Base-by-base conservation (phyloP, 2,888 invertebrate genomes). In the Megaustenia siamemsis region DNA sequence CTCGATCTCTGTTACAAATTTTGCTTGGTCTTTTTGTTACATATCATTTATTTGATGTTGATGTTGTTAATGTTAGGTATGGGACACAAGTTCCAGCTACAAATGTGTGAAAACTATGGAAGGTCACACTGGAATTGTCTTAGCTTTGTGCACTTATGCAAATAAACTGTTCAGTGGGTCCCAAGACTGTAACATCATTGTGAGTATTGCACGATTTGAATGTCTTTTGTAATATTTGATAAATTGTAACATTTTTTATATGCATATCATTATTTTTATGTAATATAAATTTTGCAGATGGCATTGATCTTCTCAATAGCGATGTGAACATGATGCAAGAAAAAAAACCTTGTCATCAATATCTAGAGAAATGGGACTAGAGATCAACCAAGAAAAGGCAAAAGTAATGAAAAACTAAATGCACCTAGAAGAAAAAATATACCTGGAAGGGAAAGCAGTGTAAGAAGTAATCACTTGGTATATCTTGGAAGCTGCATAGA, bases 81-180 rank as follows among this genome's bases (percentile, higher is more conserved):
- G 94, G 94, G 93, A 94, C 88, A 93, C 93, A 32, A 91, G 92
- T 43, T 90, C 92, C 56, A 92, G 90, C 43, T 94, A 93, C 88
- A 92, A 90, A 81, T 93, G 93, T 89, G 86, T 93, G 86, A 92
- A 92, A 87, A 94, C 94, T n/a, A 86, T 94, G 86, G 93, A 93
- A 79, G 93, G 93, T 40, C 94, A 94, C 87, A 88, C 90, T 21
- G 93, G 93, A 63, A 93, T 93, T 81, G 93, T 94, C 12, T 88
- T 94, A 80, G 93, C 93, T 18, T 88, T 94, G 63, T 92, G 93
- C 89, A 93, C 93, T 8, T 92, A 90, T 88, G 93, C 93, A 24
- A 93, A 93, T 87, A 93, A 92, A 87, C 90, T 94, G 38, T 94
- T 92, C 90, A 93, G 93, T 86, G 94, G 93, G 18, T 93, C 93